These are phyloP conservation scores for Biston betularia DNA, from an alignment of 2,888 invertebrate species.

Conservation along the genomic window DNA sequence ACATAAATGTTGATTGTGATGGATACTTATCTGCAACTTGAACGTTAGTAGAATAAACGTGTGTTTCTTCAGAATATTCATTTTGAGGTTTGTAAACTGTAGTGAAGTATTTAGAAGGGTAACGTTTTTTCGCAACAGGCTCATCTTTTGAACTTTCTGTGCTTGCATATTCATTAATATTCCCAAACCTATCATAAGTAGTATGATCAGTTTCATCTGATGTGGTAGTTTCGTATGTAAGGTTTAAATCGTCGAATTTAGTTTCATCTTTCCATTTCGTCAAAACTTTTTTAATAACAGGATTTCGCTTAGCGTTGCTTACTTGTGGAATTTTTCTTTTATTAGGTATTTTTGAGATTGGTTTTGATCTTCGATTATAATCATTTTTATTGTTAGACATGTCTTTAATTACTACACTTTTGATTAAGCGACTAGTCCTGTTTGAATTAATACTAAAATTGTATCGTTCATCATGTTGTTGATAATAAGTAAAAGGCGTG, in stretches of 20 bases:
- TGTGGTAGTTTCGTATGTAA: conserved; percentile 67
- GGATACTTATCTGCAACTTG: conserved; percentile 65
- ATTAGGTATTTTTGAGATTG: conserved; percentile 40
- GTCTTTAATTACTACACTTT: conserved; percentile 38
- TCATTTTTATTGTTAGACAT: conserved; percentile 48
- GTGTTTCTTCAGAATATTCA: conserved; percentile 60
- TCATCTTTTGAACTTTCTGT: conserved; percentile 48
- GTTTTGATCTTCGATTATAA: conserved; percentile 13
- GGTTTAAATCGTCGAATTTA: conserved; percentile 75
- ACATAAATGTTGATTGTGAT: conserved; percentile 66
- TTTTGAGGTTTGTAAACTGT: conserved; percentile 44
- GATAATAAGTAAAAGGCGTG: not conserved
- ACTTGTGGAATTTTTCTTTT: conserved; percentile 33
- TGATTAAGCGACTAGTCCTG: conserved; percentile 51
- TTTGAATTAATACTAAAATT: conserved; percentile 21
- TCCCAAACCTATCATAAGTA: conserved; percentile 42
- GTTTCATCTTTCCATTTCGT: conserved; percentile 85
- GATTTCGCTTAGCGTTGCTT: conserved; percentile 55
- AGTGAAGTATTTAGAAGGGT: conserved; percentile 47
- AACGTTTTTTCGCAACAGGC: conserved; percentile 47
- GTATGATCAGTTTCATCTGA: conserved; percentile 53
- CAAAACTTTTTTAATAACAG: conserved; percentile 76
- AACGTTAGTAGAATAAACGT: conserved; percentile 67
- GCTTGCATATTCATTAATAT: conserved; percentile 39
- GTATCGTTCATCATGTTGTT: not conserved